These are phyloP conservation scores for Vombatus ursinus DNA, from an alignment of 2,113 vertebrate species.

Conservation along the genomic window DNA sequence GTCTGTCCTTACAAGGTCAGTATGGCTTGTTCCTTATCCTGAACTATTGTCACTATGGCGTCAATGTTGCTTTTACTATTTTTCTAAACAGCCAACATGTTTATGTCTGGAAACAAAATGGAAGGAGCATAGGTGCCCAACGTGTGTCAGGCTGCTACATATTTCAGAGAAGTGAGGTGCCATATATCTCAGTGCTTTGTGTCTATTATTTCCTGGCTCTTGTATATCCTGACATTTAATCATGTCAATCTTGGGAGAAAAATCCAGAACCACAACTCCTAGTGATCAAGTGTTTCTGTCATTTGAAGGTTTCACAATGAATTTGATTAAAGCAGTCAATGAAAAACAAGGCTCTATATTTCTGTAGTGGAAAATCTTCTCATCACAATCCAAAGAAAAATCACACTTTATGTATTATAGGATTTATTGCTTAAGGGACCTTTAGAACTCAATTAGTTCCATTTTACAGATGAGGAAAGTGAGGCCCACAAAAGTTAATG, in stretches of 20 bases:
- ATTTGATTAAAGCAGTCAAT: not conserved
- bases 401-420: not conserved
- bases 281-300: not conserved
- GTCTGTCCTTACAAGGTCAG: not conserved
- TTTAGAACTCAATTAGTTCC: not conserved
- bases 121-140: not conserved
- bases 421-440: not conserved
- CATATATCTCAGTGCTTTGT: not conserved
- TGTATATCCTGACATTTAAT: not conserved
- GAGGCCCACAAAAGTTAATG: not conserved
- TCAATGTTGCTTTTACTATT: not conserved
- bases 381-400: not conserved
- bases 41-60: not conserved
- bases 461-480: not conserved
- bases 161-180: not conserved
- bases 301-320: not conserved
- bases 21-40: not conserved
- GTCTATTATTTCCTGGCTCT: not conserved
- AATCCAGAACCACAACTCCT: not conserved
- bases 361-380: not conserved
- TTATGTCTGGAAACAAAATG: not conserved
- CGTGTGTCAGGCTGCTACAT: not conserved
- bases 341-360: not conserved
- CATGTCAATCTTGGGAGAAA: not conserved
- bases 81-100: not conserved